These are phyloP conservation scores for Artibeus jamaicensis DNA, from an alignment of 2,797 vertebrate species.

Conservation along the genomic window DNA sequence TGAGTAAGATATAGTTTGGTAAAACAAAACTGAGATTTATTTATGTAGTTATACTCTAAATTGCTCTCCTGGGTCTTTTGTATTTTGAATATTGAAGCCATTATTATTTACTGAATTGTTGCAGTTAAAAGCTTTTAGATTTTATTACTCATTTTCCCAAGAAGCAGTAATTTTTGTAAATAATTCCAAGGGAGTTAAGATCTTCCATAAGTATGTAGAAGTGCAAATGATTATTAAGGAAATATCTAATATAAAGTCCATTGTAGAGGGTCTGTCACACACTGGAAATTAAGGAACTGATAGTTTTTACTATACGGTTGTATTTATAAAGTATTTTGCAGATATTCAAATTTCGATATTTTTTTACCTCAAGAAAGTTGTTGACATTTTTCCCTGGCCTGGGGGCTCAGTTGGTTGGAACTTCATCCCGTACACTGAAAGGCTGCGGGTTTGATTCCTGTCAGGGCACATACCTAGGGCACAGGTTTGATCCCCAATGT, in stretches of 20 bases:
- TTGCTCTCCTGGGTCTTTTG: background rate
- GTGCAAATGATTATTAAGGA: background rate
- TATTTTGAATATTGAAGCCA: background rate
- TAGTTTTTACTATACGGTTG: background rate
- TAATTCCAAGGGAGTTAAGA: background rate
- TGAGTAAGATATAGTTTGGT: background rate
- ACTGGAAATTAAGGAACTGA: background rate
- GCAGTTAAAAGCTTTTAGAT: background rate
- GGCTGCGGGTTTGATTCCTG: background rate
- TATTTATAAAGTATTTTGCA: background rate
- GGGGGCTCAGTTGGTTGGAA: background rate
- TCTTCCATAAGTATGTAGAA: background rate
- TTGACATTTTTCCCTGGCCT: background rate
- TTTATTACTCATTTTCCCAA: constrained; percentile 3
- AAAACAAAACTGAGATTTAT: constrained; percentile 4
- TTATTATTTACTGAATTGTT: constrained; percentile 18
- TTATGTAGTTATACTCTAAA: background rate
- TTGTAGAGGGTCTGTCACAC: background rate
- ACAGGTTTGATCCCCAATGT: background rate
- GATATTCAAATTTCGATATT: background rate
- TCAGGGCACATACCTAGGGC: background rate
- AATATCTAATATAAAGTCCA: background rate
- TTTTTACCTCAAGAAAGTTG: background rate
- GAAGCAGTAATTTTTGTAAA: background rate
- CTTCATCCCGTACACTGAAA: background rate